Evolutionary conservation across 2,888 invertebrate species (phyloP).

Genomic region (Leucoptera coffeella): DNA sequence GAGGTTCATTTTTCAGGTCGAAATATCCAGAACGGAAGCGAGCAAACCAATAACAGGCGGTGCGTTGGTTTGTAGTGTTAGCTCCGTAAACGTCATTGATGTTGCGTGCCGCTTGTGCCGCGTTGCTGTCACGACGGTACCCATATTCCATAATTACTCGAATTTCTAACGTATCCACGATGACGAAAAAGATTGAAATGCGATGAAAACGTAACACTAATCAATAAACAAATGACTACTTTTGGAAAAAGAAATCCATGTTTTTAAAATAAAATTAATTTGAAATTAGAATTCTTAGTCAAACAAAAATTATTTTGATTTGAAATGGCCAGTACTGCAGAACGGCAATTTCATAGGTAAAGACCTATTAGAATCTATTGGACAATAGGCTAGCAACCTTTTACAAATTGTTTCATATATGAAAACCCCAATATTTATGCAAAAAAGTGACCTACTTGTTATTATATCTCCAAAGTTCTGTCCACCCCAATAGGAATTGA

Average conservation of each 20-base stretch:
- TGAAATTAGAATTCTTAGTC: constrained; percentile 7
- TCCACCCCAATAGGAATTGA: no score
- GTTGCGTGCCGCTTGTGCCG: constrained; percentile 4
- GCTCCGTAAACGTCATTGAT: constrained; percentile 3
- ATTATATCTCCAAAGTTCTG: no score
- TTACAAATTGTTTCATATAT: no score
- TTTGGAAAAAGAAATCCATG: constrained; percentile 4
- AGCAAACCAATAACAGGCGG: constrained; percentile 3
- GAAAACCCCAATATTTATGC: no score
- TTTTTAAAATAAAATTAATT: constrained; percentile 4
- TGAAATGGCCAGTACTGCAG: constrained; percentile 7
- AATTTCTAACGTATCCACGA: constrained; percentile 1
- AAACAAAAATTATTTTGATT: constrained; percentile 7
- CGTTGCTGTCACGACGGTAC: constrained; percentile 3
- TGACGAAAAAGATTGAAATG: constrained; percentile 1
- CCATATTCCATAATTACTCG: constrained; percentile 2
- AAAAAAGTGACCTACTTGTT: no score
- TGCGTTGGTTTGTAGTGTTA: constrained; percentile 2
- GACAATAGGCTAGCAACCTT: no score
- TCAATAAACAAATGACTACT: constrained; percentile 1
- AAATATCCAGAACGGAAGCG: constrained; percentile 3
- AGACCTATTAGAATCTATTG: no score
- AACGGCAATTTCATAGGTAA: constrained; percentile 8
- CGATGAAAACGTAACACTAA: not conserved
- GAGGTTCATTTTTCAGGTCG: constrained; percentile 3